Percentiles rank a stretch among this genome's conserved stretches.
Conservation (phyloP, 2,797 vertebrate genomes). For the Siniperca obscura region DNA sequence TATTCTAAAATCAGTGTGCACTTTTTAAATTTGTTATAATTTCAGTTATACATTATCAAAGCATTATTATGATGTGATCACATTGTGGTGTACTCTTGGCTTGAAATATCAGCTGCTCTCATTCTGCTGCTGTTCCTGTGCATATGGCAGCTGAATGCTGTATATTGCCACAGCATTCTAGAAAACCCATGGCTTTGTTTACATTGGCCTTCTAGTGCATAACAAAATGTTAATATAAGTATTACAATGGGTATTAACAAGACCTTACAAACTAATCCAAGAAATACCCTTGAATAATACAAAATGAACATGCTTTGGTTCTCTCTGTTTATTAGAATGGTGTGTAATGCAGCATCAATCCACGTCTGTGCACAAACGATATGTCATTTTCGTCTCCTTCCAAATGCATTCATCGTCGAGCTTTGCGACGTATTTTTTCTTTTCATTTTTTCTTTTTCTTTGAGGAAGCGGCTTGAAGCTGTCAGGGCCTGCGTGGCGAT, state of each 20-base stretch:
- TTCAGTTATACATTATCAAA: neutral
- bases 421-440: constrained; percentile 70
- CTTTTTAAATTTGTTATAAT: neutral
- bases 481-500: constrained; percentile 88
- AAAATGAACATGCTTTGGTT: constrained; percentile 67
- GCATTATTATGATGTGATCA: neutral
- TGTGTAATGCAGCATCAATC: constrained; percentile 71
- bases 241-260: constrained; percentile 65
- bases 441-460: constrained; percentile 25
- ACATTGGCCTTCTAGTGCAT: constrained; percentile 30
- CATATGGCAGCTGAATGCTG: neutral
- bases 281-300: constrained; percentile 70
- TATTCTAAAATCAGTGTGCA: neutral
- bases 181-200: constrained; percentile 49
- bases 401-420: constrained; percentile 71
- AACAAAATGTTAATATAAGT: constrained; percentile 48
- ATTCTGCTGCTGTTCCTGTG: neutral
- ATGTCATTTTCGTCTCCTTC: constrained; percentile 76
- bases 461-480: constrained; percentile 88
- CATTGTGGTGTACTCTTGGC: neutral
- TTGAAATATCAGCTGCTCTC: neutral
- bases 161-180: neutral
- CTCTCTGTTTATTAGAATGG: constrained; percentile 74
- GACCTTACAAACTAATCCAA: constrained; percentile 78
- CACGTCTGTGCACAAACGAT: constrained; percentile 76